Percentiles rank a stretch among this genome's conserved stretches.
These are phyloP conservation scores for Pachycephala philippinensis DNA, from an alignment of 2,113 vertebrate species.

Conservation along the genomic window DNA sequence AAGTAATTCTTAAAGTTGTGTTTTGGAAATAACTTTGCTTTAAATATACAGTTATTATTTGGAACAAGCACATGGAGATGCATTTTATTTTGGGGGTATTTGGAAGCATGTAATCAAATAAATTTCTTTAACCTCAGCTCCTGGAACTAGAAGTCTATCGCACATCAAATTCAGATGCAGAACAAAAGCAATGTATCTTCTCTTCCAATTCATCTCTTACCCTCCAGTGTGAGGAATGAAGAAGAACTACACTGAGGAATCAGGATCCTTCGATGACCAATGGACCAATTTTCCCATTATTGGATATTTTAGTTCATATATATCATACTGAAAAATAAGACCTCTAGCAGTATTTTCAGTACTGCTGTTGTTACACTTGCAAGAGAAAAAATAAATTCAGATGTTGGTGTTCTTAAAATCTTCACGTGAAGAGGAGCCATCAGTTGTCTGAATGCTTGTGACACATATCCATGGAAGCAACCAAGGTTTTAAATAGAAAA, in stretches of 20 bases:
- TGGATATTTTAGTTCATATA: neutral
- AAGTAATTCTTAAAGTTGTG: neutral
- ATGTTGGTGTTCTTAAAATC: neutral
- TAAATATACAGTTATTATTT: neutral
- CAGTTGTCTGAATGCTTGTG: neutral
- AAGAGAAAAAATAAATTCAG: neutral
- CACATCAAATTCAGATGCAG: neutral
- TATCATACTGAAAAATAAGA: neutral
- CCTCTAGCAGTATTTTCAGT: neutral
- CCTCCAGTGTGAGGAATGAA: neutral
- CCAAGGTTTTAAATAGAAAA: neutral
- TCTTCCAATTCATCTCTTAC: neutral
- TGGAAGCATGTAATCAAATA: neutral
- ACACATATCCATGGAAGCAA: neutral
- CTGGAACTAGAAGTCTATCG: neutral
- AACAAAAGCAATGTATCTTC: neutral
- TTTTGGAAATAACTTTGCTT: neutral
- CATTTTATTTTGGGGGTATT: neutral
- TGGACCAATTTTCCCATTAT: neutral
- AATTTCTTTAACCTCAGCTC: neutral
- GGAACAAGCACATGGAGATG: neutral
- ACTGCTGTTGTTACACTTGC: rapidly evolving
- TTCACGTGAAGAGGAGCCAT: neutral
- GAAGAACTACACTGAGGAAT: neutral
- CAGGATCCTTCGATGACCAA: neutral